Evolutionary conservation across 2,888 invertebrate species (phyloP).

Genomic region (Stenolophus ochropezus): DNA sequence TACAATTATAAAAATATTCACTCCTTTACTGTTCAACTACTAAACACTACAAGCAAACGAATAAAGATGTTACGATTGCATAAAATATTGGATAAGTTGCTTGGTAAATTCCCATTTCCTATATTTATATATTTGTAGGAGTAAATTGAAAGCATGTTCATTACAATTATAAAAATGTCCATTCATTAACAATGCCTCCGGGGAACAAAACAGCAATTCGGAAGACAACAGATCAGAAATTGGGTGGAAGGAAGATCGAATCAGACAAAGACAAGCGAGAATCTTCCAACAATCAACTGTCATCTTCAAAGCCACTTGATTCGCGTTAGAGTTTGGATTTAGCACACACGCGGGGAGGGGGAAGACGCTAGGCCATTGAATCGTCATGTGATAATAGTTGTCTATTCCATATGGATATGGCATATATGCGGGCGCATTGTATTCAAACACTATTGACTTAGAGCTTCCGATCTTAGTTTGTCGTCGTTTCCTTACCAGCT

Average conservation of each 20-base stretch:
- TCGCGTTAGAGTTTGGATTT: conserved; percentile 69
- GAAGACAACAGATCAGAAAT: conserved; percentile 45
- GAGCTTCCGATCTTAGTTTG: conserved; percentile 57
- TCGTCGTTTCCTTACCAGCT: conserved; percentile 52
- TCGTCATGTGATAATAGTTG: conserved; percentile 62
- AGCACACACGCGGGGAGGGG: conserved; percentile 62
- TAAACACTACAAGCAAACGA: too few relatives aligned
- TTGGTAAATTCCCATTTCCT: too few relatives aligned
- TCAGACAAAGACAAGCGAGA: conserved; percentile 14
- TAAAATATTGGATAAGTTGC: too few relatives aligned
- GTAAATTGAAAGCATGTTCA: too few relatives aligned
- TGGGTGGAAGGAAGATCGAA: conserved; percentile 41
- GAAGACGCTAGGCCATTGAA: conserved; percentile 52
- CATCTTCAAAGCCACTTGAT: conserved; percentile 71
- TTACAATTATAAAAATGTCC: background rate
- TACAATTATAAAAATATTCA: too few relatives aligned
- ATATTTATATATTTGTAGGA: too few relatives aligned
- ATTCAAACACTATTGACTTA: conserved; percentile 58
- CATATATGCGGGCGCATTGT: conserved; percentile 71
- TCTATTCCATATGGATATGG: conserved; percentile 71
- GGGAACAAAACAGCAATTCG: conserved; percentile 22
- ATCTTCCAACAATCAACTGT: conserved; percentile 69
- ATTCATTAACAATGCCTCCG: background rate
- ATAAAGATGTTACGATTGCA: too few relatives aligned
- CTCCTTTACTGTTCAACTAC: too few relatives aligned